Evolutionary conservation across 2,888 invertebrate species (phyloP), one percentile per base, ranked within the genome.

Genomic region (Rhagonycha lutea): DNA sequence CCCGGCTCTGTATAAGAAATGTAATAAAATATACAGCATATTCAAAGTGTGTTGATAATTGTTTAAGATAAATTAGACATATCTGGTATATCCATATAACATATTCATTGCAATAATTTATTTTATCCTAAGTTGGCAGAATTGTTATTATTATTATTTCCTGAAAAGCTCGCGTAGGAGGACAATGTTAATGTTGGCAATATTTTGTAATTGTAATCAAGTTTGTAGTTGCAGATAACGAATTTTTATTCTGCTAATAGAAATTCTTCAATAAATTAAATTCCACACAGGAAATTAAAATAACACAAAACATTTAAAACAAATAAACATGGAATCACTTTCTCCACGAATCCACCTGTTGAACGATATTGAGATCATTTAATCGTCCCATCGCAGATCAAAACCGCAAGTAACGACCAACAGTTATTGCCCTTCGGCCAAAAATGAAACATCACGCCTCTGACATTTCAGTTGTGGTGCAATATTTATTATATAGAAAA

Each of bases 181-280:
- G 86, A 86, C 86, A 82, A 84, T 78, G 86, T 83, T 84, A 87
- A 86, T 86, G 87, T 84, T 83, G 84, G 83, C 83, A 86, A 85
- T 87, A 87, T 86, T 87, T 87, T 85, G 86, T 86, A 87, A 87
- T 87, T 87, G 86, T 83, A 86, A 87, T 87, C 86, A 86, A 86
- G 86, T 65, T 26, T 23, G 23, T 12, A 65, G 63, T 65, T 65
- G 26, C 23, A 24, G 23, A 65, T 26, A 65, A 65, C 23, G n/a
- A 23, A 62, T 62, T 62, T 18, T 62, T 24, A 62, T 47, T 23
- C 18, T 18, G 23, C 23, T 62, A 18, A 62, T 62, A 62, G 23
- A 62, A 62, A 62, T 62, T 24, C 62, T 18, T 23, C 62, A 24
- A 62, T 65, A 24, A 65, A 24, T 65, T 65, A 65, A 24, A 65